These are phyloP conservation scores for Crotophaga sulcirostris DNA, from an alignment of 2,113 vertebrate genomes.

Conservation along the genomic window DNA sequence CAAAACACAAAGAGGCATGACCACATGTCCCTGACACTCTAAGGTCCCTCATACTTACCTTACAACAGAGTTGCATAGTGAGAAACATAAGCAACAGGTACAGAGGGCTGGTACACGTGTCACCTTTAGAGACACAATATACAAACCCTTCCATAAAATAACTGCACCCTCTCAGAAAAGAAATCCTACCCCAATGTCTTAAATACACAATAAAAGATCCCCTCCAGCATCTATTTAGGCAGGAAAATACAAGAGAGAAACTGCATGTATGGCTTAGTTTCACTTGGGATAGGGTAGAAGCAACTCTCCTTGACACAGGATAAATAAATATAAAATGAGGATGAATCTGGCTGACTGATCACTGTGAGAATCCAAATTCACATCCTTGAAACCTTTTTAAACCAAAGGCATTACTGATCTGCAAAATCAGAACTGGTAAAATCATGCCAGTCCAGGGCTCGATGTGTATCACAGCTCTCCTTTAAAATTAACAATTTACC, in stretches of 20 bases:
- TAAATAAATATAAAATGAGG: neutral
- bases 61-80: neutral
- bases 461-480: neutral
- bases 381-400: neutral
- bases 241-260: neutral
- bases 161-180: neutral
- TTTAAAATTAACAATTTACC: neutral
- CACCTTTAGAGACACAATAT: neutral
- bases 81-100: neutral
- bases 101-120: neutral
- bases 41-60: neutral
- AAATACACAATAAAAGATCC: neutral
- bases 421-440: neutral
- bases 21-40: fast-evolving
- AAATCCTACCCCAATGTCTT: neutral
- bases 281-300: neutral
- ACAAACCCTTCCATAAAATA: neutral
- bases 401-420: neutral
- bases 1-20: neutral
- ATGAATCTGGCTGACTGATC: neutral
- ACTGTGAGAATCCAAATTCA: neutral
- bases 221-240: neutral
- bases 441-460: neutral
- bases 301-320: neutral
- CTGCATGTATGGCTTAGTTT: neutral